Evolutionary conservation across 2,113 vertebrate species (phyloP), one percentile per base, ranked within the genome.

Genomic region (Brachirus orientalis): DNA sequence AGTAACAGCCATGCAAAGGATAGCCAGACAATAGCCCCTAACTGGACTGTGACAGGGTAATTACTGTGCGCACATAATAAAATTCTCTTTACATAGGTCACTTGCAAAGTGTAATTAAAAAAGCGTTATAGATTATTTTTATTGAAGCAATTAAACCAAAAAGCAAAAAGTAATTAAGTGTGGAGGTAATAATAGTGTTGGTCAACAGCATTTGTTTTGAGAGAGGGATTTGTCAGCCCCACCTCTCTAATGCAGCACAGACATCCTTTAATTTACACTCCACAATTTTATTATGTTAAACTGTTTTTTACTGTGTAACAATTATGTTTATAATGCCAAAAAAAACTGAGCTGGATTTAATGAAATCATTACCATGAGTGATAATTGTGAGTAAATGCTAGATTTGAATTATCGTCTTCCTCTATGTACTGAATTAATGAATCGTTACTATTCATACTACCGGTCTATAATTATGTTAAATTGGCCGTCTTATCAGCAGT

Each of bases 101-200:
- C 91, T 93, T 92, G 92, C 93, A 95, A 96, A 96, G 94, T 95
- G 94, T 97, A 98, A 98, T 98, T 97, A 97, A 97, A 98, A 98
- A 96, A 95, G 94, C 94, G 94, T 97, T 96, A 97, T 96, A 95
- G 94, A 95, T 94, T 93, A 95, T 94, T 95, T 97, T 96, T 96
- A 96, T 96, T 95, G 96, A 95, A 92, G 96, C 95, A 95, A 98
- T 99, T 98, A 97, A 97, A 98, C 94, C 95, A 95, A 96, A 98
- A 97, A 96, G 93, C 87, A 95, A 95, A 95, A 95, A 90, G 95
- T 92, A 95, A 98, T 95, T 96, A 96, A 94, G 93, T 92, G 91
- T 91, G 46, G 92, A 94, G 92, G 94, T 96, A 97, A 96, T 98
- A 96, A 96, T 95, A 96, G 95, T 96, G 95, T 96, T 99, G 95